Conservation (phyloP, 1,140 invertebrate species). For the Tetragonula clypearis region DNA sequence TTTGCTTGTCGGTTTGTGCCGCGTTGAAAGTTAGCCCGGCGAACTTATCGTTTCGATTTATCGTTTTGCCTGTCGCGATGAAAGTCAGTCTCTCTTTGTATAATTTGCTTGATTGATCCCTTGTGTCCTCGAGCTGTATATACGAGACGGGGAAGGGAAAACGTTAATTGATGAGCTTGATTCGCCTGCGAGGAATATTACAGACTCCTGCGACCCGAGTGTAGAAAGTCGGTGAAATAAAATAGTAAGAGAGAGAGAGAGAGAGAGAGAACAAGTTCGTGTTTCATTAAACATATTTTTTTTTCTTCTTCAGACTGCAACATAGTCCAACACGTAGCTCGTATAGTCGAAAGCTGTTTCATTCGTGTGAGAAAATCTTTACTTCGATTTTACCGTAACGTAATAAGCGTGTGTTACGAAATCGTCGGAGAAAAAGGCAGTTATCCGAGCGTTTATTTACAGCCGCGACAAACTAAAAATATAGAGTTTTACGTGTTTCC, state of each 20-base stretch:
- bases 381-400: not conserved
- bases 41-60: slow-evolving; percentile 20
- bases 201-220: not conserved
- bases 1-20: slow-evolving; percentile 4
- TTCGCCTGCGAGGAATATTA: not conserved
- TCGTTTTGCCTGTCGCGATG: slow-evolving; percentile 11
- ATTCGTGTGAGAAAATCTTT: not conserved
- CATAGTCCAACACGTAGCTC: not conserved
- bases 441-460: not conserved
- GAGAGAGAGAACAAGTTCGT: not conserved
- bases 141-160: not conserved
- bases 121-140: not conserved
- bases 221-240: slow-evolving; percentile 23
- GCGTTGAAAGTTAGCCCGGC: slow-evolving; percentile 7
- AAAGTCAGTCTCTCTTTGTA: slow-evolving; percentile 19
- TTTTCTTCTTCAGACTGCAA: not conserved
- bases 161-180: slow-evolving; percentile 21
- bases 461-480: not conserved
- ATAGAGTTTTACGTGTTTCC: not conserved
- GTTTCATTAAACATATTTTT: not conserved
- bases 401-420: not conserved
- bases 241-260: not conserved
- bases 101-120: slow-evolving; percentile 12
- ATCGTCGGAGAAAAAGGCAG: not conserved
- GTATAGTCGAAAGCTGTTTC: not conserved